These are phyloP conservation scores for Henricia sp. DNA, from an alignment of 53 echinoderm and acorn worm species.

Conservation along the genomic window DNA sequence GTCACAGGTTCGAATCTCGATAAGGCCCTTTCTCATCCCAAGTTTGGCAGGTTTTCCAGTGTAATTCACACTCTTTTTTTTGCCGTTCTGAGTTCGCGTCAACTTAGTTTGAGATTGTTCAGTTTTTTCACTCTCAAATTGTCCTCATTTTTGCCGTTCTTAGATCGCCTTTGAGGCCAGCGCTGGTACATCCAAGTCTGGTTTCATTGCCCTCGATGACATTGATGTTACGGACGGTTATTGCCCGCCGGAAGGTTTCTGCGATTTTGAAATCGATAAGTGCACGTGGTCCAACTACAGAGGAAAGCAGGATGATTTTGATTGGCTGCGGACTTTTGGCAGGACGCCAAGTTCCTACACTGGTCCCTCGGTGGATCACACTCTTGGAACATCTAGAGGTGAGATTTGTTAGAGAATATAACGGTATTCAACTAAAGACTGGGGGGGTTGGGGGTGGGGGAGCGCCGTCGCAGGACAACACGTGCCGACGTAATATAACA, in stretches of 20 bases:
- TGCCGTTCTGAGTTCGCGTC: too few species aligned
- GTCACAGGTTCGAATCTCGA: too few species aligned
- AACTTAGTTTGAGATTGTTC: too few species aligned
- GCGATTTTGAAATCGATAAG: slow-evolving; percentile 80
- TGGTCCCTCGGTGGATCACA: slow-evolving; percentile 88
- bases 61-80: too few species aligned
- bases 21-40: too few species aligned
- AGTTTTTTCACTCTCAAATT: too few species aligned
- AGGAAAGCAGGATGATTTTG: slow-evolving; percentile 82
- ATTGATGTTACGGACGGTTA: slow-evolving; percentile 60
- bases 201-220: slow-evolving; percentile 89
- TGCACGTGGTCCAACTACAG: slow-evolving; percentile 89
- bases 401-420: too few species aligned
- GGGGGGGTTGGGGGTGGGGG: too few species aligned
- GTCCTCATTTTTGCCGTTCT: neutral
- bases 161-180: slow-evolving; percentile 79
- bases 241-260: slow-evolving; percentile 80
- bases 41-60: neutral
- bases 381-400: slow-evolving; percentile 79
- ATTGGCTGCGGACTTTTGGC: slow-evolving; percentile 82
- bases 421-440: too few species aligned
- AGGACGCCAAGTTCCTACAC: slow-evolving; percentile 82
- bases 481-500: too few species aligned
- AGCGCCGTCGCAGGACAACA: too few species aligned
- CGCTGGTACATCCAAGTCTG: slow-evolving; percentile 46